Evolutionary conservation across 2,888 invertebrate species (phyloP), one percentile per base, ranked within the genome.

Genomic region (Byasa hedistus): DNA sequence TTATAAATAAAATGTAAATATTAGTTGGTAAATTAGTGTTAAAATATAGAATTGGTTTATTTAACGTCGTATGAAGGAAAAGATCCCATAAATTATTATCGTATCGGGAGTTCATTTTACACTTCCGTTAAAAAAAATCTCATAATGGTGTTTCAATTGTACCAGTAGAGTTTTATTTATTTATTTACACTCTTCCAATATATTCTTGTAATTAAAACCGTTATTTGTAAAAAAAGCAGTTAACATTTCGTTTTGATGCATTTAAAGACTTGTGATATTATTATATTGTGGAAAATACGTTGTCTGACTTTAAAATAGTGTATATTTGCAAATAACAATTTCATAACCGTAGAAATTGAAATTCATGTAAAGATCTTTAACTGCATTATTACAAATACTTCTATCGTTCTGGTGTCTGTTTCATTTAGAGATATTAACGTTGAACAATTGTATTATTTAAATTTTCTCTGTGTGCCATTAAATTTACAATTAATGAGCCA

Each of bases 181-280:
- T 90, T 85, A 87, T 86, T 85, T 84, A 80, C 82, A 79, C 82
- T 74, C 75, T 79, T 83, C 82, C 81, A 80, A 39, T 81, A 81
- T 82, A 81, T 76, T 76, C 76, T 75, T 77, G 77, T 78, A 73
- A 68, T 79, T 77, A 73, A 78, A 68, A 63, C 62, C 60, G 68
- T 68, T 63, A 69, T 72, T 69, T 73, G 73, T 74, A 70, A 71
- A 75, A 76, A 77, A 83, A 86, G 84, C 82, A 79, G 81, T 85
- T 83, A 79, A 82, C 79, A 81, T 85, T 87, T 88, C 80, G 79
- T 84, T 84, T 83, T 78, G 84, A 87, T 91, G 91, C 91, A 91
- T 91, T 91, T 91, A 91, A 91, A 80, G 86, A 85, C 90, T 89
- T 91, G 91, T 91, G 91, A 91, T 91, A 91, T 89, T 91, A 89